These are phyloP conservation scores for Capreolus pygargus DNA, from an alignment of 2,113 vertebrate species.

Conservation along the genomic window DNA sequence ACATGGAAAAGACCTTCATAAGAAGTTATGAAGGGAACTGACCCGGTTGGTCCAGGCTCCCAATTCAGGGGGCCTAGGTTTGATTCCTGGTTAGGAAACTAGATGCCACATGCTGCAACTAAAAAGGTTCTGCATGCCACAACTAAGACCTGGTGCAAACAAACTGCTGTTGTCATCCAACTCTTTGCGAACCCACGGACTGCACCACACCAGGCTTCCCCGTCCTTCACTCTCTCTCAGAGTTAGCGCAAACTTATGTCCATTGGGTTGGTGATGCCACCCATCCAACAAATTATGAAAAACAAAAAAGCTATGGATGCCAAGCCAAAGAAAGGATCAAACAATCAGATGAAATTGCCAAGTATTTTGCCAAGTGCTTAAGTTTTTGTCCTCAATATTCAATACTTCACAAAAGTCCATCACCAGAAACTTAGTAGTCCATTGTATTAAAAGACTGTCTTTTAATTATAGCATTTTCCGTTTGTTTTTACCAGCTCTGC, in stretches of 20 bases:
- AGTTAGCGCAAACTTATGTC: background rate
- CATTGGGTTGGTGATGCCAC: background rate
- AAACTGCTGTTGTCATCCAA: background rate
- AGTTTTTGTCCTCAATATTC: background rate
- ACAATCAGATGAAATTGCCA: background rate
- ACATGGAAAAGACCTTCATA: background rate
- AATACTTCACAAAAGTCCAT: background rate
- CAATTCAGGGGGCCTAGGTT: background rate
- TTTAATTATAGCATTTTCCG: background rate
- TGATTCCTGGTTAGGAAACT: background rate
- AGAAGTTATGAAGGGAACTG: background rate
- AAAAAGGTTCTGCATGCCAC: background rate
- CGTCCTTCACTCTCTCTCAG: background rate
- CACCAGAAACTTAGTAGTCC: background rate
- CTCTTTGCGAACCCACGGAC: background rate
- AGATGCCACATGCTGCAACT: background rate
- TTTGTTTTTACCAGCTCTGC: background rate
- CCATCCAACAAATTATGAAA: background rate
- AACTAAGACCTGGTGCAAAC: background rate
- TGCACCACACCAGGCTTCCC: background rate
- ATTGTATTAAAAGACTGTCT: background rate
- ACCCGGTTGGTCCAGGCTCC: background rate
- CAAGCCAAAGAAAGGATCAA: background rate
- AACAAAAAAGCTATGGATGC: background rate
- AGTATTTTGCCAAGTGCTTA: background rate